phyloP scores from a whole-genome alignment of 2,113 vertebrate genomes.

The Chinchilla lanigera region DNA sequence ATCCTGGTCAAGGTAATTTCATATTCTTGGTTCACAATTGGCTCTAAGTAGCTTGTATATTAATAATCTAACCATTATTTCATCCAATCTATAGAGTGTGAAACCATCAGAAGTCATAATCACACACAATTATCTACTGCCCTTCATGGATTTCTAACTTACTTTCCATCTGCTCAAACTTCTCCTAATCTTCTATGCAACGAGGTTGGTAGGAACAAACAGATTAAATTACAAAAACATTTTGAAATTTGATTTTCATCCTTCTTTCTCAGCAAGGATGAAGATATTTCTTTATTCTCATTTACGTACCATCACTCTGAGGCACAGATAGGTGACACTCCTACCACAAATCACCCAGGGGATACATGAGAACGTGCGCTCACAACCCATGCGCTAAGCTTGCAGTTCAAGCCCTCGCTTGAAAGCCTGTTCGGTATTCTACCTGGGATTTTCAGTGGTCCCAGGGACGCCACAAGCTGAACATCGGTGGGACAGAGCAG shows the following conservation, averaged over 20 bases:
- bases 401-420: background rate
- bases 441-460: background rate
- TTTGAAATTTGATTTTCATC: background rate
- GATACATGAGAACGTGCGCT: background rate
- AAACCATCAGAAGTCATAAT: background rate
- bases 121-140: background rate
- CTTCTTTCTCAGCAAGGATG: background rate
- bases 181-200: background rate
- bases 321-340: background rate
- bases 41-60: background rate
- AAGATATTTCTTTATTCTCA: background rate
- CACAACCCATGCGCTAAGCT: background rate
- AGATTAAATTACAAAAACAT: background rate
- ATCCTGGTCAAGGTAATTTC: constrained; percentile 23
- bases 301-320: background rate
- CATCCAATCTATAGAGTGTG: background rate
- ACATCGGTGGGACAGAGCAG: background rate
- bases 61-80: background rate
- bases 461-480: background rate
- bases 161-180: background rate
- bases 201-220: background rate
- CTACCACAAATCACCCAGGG: background rate
- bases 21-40: constrained; percentile 18
- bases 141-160: background rate
- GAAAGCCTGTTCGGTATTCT: background rate